Conservation (phyloP, 1,140 invertebrate species). For the Ditylenchus dipsaci region DNA sequence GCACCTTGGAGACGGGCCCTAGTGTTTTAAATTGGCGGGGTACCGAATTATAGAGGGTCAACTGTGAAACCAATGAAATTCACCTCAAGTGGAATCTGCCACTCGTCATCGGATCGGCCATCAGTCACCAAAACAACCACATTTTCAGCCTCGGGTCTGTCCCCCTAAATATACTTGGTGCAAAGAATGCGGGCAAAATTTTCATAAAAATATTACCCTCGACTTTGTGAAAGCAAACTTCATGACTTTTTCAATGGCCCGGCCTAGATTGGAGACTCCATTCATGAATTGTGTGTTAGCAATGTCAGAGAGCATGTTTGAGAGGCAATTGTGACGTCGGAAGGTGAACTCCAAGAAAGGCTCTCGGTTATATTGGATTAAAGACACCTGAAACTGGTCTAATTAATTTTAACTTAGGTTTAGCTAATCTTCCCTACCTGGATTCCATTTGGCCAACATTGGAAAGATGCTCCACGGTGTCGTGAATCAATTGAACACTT, state of each 20-base stretch:
- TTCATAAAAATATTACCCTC: slow-evolving; percentile 24
- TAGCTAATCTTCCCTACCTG: slow-evolving; percentile 33
- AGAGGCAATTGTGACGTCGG: slow-evolving; percentile 46
- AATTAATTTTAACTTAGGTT: background rate
- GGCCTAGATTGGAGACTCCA: slow-evolving; percentile 44
- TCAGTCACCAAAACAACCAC: slow-evolving; percentile 47
- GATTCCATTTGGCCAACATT: slow-evolving; percentile 50
- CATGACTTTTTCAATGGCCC: slow-evolving; percentile 51
- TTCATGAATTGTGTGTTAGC: slow-evolving; percentile 47
- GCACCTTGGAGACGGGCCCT: too few relatives aligned
- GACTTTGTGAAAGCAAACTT: slow-evolving; percentile 48
- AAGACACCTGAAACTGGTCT: slow-evolving; percentile 40
- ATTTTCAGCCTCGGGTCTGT: slow-evolving; percentile 47
- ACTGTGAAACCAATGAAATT: slow-evolving; percentile 18
- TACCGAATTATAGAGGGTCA: too few relatives aligned
- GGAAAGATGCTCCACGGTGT: slow-evolving; percentile 46
- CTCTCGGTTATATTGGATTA: slow-evolving; percentile 48
- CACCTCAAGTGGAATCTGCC: slow-evolving; percentile 44
- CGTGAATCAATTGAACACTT: slow-evolving; percentile 39
- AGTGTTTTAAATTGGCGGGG: too few relatives aligned
- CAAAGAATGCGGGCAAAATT: background rate
- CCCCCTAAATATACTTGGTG: slow-evolving; percentile 37
- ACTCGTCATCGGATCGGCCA: slow-evolving; percentile 35
- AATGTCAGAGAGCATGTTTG: slow-evolving; percentile 45
- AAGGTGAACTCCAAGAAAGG: slow-evolving; percentile 52